Conservation (phyloP, 2,888 invertebrate genomes). For the Limnephilus marmoratus region DNA sequence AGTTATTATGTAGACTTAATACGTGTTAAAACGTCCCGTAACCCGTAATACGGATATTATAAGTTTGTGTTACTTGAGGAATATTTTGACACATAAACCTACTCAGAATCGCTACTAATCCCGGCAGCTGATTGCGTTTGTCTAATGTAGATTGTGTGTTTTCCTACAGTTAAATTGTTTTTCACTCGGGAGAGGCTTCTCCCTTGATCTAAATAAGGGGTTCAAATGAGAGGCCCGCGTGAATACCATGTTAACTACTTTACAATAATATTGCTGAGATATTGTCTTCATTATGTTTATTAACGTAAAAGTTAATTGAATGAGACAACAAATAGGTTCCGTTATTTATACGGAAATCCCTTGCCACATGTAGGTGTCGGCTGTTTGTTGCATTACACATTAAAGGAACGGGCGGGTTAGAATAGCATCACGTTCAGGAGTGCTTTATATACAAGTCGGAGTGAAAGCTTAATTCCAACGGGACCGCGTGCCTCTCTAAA, state of each 20-base stretch:
- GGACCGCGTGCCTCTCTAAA: slow-evolving; percentile 58
- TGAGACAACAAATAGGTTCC: not conserved
- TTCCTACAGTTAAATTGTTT: slow-evolving; percentile 65
- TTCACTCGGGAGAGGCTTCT: slow-evolving; percentile 38
- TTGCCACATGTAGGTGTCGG: not conserved
- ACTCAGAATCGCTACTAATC: slow-evolving; percentile 60
- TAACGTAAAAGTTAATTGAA: not conserved
- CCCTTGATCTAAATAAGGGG: slow-evolving; percentile 38
- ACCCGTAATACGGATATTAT: not conserved
- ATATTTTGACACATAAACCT: slow-evolving; percentile 62
- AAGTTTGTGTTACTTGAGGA: slow-evolving; percentile 39
- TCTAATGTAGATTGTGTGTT: slow-evolving; percentile 66
- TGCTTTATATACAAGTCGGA: slow-evolving; percentile 58
- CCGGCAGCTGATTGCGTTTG: slow-evolving; percentile 62
- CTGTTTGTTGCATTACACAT: not conserved
- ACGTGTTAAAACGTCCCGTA: slow-evolving; percentile 22
- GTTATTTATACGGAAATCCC: not conserved
- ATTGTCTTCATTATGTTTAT: not conserved
- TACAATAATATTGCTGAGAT: not conserved
- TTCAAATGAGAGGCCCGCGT: slow-evolving; percentile 23
- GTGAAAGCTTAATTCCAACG: slow-evolving; percentile 64
- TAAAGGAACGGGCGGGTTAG: slow-evolving; percentile 36
- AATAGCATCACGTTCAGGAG: slow-evolving; percentile 65
- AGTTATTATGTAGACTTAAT: slow-evolving; percentile 11
- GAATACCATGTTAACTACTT: slow-evolving; percentile 21